phyloP scores from a whole-genome alignment of 2,888 invertebrate genomes.

The Ophraella communa region DNA sequence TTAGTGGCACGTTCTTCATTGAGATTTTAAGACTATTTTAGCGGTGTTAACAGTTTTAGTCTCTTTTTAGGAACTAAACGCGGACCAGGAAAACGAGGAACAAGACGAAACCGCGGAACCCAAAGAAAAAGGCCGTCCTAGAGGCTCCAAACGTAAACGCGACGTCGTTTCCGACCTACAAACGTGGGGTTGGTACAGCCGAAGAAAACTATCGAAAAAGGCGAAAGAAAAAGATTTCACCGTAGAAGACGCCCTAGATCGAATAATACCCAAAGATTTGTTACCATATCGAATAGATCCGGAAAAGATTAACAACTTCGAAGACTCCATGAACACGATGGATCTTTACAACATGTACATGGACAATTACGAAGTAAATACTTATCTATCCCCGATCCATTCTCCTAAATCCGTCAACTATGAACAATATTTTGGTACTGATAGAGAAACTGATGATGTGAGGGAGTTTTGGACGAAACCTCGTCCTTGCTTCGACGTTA shows the following conservation, averaged over 20 bases:
- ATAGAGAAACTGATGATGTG: constrained; percentile 70
- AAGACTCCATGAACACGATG: constrained; percentile 69
- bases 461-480: constrained; percentile 66
- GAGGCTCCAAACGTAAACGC: constrained; percentile 67
- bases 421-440: constrained; percentile 70
- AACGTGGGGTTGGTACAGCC: constrained; percentile 81
- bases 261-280: constrained; percentile 66
- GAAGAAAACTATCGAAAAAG: constrained; percentile 64
- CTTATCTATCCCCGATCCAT: constrained; percentile 49
- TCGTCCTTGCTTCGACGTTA: constrained; percentile 65
- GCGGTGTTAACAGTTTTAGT: neutral
- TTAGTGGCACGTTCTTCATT: no score
- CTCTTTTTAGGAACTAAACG: constrained; percentile 43
- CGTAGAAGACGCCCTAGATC: constrained; percentile 71
- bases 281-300: constrained; percentile 56
- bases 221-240: constrained; percentile 68
- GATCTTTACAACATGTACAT: constrained; percentile 69
- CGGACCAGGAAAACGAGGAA: constrained; percentile 53
- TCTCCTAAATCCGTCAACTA: constrained; percentile 48
- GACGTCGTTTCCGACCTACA: constrained; percentile 76
- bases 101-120: constrained; percentile 54
- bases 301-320: constrained; percentile 56
- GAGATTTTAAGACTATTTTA: no score
- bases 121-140: constrained; percentile 48
- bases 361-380: constrained; percentile 51